phyloP scores from a whole-genome alignment of 2,888 invertebrate species.

The Zootermopsis nevadensis region DNA sequence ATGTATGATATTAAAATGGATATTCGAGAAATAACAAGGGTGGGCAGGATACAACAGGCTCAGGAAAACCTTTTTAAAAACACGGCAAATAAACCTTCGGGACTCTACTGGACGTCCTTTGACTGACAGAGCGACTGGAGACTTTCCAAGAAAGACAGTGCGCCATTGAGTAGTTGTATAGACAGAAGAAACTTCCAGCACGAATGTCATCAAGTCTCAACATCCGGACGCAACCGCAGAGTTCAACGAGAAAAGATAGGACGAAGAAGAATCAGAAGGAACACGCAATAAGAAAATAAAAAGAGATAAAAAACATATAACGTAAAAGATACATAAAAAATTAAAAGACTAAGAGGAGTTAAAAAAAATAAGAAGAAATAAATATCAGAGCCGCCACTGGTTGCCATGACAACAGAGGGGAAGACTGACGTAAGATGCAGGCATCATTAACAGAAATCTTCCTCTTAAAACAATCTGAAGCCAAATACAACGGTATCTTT shows the following conservation, averaged over 20 bases:
- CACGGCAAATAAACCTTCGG: no score
- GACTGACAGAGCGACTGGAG: no score
- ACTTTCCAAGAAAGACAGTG: no score
- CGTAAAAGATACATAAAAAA: slow-evolving; percentile 40
- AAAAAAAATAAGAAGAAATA: slow-evolving; percentile 21
- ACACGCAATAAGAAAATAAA: slow-evolving; percentile 39
- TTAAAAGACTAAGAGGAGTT: slow-evolving; percentile 23
- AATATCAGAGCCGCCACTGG: slow-evolving; percentile 23
- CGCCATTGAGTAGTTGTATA: no score
- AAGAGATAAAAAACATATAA: slow-evolving; percentile 11
- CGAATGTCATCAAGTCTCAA: background rate
- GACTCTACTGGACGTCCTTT: no score
- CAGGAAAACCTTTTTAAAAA: no score
- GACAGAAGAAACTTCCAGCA: no score
- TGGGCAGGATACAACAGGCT: no score
- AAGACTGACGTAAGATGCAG: background rate
- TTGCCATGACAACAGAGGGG: background rate
- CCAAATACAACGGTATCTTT: no score
- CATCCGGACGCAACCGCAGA: background rate
- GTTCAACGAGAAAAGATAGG: background rate
- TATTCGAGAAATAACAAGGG: no score
- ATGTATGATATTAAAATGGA: no score
- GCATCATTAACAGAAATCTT: background rate
- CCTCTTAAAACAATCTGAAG: no score
- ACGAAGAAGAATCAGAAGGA: slow-evolving; percentile 26